Evolutionary conservation across 2,113 vertebrate genomes (phyloP).

Genomic region (Turnix velox): DNA sequence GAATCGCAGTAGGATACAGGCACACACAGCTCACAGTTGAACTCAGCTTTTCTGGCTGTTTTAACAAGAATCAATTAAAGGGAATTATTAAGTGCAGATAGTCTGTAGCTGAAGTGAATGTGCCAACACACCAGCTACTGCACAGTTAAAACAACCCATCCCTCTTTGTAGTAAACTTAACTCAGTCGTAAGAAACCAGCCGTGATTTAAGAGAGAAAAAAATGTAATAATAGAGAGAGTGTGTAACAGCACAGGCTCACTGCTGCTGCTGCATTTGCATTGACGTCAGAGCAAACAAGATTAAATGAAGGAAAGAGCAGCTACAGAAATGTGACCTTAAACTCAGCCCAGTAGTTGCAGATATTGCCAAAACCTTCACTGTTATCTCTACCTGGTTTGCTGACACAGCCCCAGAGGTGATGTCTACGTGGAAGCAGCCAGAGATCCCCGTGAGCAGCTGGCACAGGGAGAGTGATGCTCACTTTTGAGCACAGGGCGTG

Average conservation of each 20-base stretch:
- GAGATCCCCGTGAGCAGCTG: background rate
- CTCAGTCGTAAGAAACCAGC: background rate
- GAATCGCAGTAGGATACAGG: background rate
- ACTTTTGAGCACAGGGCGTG: background rate
- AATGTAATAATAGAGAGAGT: background rate
- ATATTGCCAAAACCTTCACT: constrained; percentile 31
- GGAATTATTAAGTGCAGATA: constrained; percentile 17
- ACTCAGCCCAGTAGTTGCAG: constrained; percentile 15
- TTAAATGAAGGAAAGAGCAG: constrained; percentile 56
- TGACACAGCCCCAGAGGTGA: background rate
- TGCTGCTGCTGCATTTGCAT: constrained; percentile 58
- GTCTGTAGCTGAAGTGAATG: background rate
- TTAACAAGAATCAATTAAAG: background rate
- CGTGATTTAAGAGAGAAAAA: constrained; percentile 20
- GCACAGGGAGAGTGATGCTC: background rate
- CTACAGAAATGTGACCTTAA: constrained; percentile 63
- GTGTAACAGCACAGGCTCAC: constrained; percentile 46
- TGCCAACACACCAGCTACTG: background rate
- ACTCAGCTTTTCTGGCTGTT: constrained; percentile 10
- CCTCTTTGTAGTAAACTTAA: background rate
- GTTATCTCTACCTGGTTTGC: constrained; percentile 10
- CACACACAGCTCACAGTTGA: background rate
- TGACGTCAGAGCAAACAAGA: constrained; percentile 68
- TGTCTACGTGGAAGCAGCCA: background rate
- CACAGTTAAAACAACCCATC: background rate